Evolutionary conservation across 2,113 vertebrate species (phyloP).

Genomic region (Neomonachus schauinslandi): DNA sequence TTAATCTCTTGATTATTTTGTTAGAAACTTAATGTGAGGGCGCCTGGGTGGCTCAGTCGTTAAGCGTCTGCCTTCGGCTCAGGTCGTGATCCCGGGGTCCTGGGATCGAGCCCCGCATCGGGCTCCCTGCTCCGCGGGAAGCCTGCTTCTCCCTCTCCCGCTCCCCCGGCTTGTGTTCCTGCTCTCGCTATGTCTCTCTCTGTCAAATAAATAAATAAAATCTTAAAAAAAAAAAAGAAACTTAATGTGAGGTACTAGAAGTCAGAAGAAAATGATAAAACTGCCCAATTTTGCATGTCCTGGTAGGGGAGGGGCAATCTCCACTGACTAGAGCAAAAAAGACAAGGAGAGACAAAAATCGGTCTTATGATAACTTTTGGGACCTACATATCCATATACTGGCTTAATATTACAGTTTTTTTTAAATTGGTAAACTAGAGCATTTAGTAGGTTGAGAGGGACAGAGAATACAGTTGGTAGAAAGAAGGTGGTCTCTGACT

Average conservation of each 20-base stretch:
- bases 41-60: too few relatives aligned
- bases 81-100: too few relatives aligned
- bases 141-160: too few relatives aligned
- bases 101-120: too few relatives aligned
- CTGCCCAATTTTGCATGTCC: not conserved
- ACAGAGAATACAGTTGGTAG: not conserved
- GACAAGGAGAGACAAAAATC: not conserved
- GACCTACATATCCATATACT: not conserved
- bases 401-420: not conserved
- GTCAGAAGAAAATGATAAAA: not conserved
- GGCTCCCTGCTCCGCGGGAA: too few relatives aligned
- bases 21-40: not conserved
- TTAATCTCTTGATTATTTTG: not conserved
- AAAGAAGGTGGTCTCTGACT: not conserved
- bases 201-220: too few relatives aligned
- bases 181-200: too few relatives aligned
- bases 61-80: too few relatives aligned
- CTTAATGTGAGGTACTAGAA: not conserved
- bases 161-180: too few relatives aligned
- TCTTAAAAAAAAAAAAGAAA: not conserved
- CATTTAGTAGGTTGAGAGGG: not conserved
- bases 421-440: not conserved
- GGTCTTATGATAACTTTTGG: not conserved
- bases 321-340: not conserved
- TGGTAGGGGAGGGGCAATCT: not conserved